phyloP scores from a whole-genome alignment of 2,888 invertebrate genomes.

The Caenorhabditis uteleia region DNA sequence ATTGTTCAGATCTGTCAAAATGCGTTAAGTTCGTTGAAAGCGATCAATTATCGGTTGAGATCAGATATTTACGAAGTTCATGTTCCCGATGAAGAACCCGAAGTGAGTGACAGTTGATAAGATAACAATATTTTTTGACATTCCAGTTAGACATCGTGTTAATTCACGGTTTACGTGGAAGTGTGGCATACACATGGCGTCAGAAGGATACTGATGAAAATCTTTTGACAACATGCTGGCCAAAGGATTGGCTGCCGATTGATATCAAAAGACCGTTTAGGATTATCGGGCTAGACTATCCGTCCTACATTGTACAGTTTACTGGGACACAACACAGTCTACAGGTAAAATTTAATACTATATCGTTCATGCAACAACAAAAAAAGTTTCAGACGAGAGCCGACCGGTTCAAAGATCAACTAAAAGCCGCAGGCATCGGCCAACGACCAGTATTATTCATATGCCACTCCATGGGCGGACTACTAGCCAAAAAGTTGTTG shows the following conservation, averaged over 20 bases:
- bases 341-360: constrained; percentile 35
- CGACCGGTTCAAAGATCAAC: constrained; percentile 43
- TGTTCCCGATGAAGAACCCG: constrained; percentile 39
- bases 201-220: constrained; percentile 54
- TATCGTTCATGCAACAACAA: no score
- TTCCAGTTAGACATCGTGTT: constrained; percentile 59
- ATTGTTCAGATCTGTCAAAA: constrained; percentile 56
- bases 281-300: constrained; percentile 63
- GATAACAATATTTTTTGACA: background rate
- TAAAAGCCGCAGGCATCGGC: constrained; percentile 57
- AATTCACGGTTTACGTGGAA: constrained; percentile 64
- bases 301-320: constrained; percentile 58
- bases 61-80: constrained; percentile 62
- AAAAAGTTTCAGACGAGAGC: constrained; percentile 43
- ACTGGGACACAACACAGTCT: constrained; percentile 49
- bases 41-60: constrained; percentile 34
- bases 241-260: constrained; percentile 63
- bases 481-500: constrained; percentile 61
- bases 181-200: constrained; percentile 63
- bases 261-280: constrained; percentile 58
- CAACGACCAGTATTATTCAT: constrained; percentile 62
- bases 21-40: constrained; percentile 46
- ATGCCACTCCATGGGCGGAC: constrained; percentile 65
- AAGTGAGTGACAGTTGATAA: constrained; percentile 26
- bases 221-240: constrained; percentile 61